Percentiles rank a stretch among this genome's conserved stretches.
These are phyloP conservation scores for Scelioninae gen. 2 DNA, from an alignment of 2,888 invertebrate genomes.

Conservation along the genomic window DNA sequence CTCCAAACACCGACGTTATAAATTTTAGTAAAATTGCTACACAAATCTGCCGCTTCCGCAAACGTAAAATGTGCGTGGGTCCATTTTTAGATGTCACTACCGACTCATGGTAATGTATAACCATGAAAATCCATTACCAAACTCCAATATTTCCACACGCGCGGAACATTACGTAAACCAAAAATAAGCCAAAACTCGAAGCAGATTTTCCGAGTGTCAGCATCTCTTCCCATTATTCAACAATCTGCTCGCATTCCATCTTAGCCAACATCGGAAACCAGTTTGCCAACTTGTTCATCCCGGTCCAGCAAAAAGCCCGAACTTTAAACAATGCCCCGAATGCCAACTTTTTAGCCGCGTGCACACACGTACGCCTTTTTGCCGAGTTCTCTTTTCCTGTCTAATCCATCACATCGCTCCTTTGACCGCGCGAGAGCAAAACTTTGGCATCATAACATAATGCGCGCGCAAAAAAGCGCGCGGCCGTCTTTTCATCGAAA, in stretches of 20 bases:
- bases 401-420: slow-evolving; percentile 40
- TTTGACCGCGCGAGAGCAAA: slow-evolving; percentile 36
- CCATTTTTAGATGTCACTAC: no score
- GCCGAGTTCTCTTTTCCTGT: slow-evolving; percentile 4
- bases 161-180: not conserved
- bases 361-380: slow-evolving; percentile 6
- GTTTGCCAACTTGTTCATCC: slow-evolving; percentile 34
- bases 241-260: slow-evolving; percentile 3
- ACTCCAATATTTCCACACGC: no score
- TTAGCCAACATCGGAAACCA: slow-evolving; percentile 26
- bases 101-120: no score
- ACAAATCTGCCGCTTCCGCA: no score
- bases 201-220: not conserved
- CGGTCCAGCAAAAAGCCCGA: slow-evolving; percentile 18
- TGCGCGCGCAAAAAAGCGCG: slow-evolving; percentile 26
- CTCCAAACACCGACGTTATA: no score
- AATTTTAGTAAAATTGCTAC: no score
- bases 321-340: slow-evolving; percentile 37
- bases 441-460: slow-evolving; percentile 46
- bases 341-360: slow-evolving; percentile 4
- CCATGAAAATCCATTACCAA: no score
- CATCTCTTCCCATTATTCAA: no score
- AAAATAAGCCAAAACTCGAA: not conserved
- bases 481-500: slow-evolving; percentile 43
- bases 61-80: no score